Base-by-base conservation (phyloP, 2,888 invertebrate species). In the Cheiracanthium punctorium region DNA sequence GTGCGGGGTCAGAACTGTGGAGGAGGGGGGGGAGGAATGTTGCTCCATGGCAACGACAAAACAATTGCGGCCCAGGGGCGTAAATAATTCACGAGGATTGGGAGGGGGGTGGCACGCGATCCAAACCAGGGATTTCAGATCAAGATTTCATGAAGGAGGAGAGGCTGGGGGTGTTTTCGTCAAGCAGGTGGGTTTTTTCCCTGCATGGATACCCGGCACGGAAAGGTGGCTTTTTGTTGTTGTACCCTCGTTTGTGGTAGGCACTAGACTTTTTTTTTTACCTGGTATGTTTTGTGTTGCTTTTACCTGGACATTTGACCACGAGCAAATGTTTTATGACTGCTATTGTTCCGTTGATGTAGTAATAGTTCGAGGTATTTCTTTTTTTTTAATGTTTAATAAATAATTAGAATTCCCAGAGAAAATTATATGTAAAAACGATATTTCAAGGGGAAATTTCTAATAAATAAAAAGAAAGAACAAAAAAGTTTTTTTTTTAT, bases 11-110 rank as follows among this genome's bases (percentile, higher is more conserved):
- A n/a, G n/a, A n/a, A n/a, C n/a, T n/a, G n/a, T n/a, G n/a, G n/a
- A n/a, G n/a, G n/a, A n/a, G n/a, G 41, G 64, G 32, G 82, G 75
- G 75, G 81, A 67, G 76, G 72, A 71, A 41, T 70, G 43, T 72
- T 72, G 58, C 64, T 65, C 70, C 84, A 85, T 79, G 79, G 84
- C 79, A 79, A 85, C 84, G 84, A 85, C 84, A 85, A 85, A 85
- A 85, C 84, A 85, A 85, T 85, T 85, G 84, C 67, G 84, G 84
- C 70, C 52, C 58, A 73, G 79, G 84, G 84, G 84, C 84, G 84
- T 85, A 79, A 85, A 85, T 85, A 85, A 85, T 85, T 85, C 84
- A 85, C 58, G 30, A 12, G 82, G 70, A 20, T 52, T 28, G 10
- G 67, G 48, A 17, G 65, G 58, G 76, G 75, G 76, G 30, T 12